Evolutionary conservation across 2,888 invertebrate genomes (phyloP).

Genomic region (Sinopyrophorus schimmeli): DNA sequence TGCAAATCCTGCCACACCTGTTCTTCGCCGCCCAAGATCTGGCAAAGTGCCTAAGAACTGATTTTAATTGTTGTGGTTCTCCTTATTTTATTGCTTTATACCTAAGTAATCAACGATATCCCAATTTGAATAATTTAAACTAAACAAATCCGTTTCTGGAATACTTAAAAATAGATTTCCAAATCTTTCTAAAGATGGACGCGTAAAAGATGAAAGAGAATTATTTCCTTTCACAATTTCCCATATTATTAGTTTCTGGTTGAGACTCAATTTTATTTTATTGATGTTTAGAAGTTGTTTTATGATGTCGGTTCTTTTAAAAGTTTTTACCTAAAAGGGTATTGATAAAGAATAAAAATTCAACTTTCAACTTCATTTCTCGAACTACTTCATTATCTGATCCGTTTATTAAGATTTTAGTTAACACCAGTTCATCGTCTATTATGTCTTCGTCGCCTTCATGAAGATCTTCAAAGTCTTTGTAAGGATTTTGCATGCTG

Average conservation of each 20-base stretch:
- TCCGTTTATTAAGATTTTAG: slow-evolving; percentile 27
- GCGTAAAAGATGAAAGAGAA: slow-evolving; percentile 14
- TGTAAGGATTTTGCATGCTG: no score
- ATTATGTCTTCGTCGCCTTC: background rate
- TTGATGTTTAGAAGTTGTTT: slow-evolving; percentile 22
- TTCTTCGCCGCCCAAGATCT: slow-evolving; percentile 25
- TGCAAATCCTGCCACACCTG: slow-evolving; percentile 35
- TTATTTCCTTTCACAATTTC: slow-evolving; percentile 31
- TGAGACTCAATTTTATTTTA: slow-evolving; percentile 19
- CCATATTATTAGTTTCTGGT: slow-evolving; percentile 34
- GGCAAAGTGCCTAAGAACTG: slow-evolving; percentile 27
- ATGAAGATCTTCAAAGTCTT: no score
- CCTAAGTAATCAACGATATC: slow-evolving; percentile 36
- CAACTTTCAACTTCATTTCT: background rate
- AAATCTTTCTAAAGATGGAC: slow-evolving; percentile 21
- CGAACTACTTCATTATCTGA: slow-evolving; percentile 19
- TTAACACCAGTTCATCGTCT: background rate
- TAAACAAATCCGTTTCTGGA: slow-evolving; percentile 37
- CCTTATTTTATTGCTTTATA: background rate
- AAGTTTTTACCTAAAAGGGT: slow-evolving; percentile 3
- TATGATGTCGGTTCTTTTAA: slow-evolving; percentile 26
- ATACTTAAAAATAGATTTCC: slow-evolving; percentile 28
- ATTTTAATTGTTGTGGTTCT: no score
- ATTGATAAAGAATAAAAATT: background rate
- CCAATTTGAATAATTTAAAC: slow-evolving; percentile 32